A percentile compares a stretch with the other conserved stretches of the same genome.
These are phyloP conservation scores for Eudasyphora cyanicolor DNA, from an alignment of 2,888 invertebrate species.

Conservation along the genomic window DNA sequence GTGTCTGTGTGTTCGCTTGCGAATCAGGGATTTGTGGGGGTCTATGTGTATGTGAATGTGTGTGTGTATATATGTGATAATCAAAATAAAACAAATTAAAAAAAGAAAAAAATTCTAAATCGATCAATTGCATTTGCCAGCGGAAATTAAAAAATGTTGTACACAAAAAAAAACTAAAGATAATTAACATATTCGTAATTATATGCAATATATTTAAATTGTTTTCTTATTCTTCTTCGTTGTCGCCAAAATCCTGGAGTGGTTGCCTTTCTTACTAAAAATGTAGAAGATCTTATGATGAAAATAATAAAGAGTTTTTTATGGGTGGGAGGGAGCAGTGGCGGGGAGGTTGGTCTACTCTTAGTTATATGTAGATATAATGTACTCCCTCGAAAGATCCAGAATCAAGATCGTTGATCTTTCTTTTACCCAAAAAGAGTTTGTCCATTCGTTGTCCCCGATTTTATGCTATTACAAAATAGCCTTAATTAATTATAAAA, in stretches of 20 bases:
- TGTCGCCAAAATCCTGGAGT: slow-evolving; percentile 43
- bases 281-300: slow-evolving; percentile 41
- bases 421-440: no score
- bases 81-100: slow-evolving; percentile 61
- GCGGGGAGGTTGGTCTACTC: neutral
- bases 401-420: neutral
- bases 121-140: slow-evolving; percentile 67
- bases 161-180: slow-evolving; percentile 54
- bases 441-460: no score
- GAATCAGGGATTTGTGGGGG: slow-evolving; percentile 38
- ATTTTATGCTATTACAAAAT: slow-evolving; percentile 27
- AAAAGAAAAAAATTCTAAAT: slow-evolving; percentile 39
- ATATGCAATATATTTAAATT: slow-evolving; percentile 34
- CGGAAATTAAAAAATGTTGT: slow-evolving; percentile 58
- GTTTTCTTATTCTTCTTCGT: neutral
- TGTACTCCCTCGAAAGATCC: slow-evolving; percentile 16
- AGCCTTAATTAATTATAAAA: slow-evolving; percentile 67
- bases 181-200: slow-evolving; percentile 39
- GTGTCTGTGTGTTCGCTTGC: slow-evolving; percentile 10
- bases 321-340: slow-evolving; percentile 24
- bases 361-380: neutral
- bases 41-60: slow-evolving; percentile 35
- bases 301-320: slow-evolving; percentile 63
- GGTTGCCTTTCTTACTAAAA: no score
- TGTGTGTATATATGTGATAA: slow-evolving; percentile 24